Conservation (phyloP, 2,888 invertebrate genomes). For the Stenoptilia bipunctidactyla region DNA sequence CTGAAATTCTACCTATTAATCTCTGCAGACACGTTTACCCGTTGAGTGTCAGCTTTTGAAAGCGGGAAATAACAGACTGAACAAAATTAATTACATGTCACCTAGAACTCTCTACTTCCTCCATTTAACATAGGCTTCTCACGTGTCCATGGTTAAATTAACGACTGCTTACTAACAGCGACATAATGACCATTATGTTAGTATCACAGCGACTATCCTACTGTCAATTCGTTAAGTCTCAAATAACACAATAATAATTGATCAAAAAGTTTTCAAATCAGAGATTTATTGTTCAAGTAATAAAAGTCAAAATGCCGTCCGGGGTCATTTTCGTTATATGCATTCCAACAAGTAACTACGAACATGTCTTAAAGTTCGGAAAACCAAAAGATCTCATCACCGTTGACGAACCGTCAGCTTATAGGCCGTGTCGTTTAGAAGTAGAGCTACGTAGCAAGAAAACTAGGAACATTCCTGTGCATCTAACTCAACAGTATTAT, state of each 20-base stretch:
- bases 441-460: constrained; percentile 52
- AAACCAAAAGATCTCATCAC: constrained; percentile 41
- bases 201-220: not conserved
- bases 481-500: constrained; percentile 46
- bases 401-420: constrained; percentile 21
- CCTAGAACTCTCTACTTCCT: too few relatives aligned
- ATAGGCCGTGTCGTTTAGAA: constrained; percentile 38
- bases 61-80: too few relatives aligned
- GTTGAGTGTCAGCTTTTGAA: too few relatives aligned
- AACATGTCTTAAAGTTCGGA: constrained; percentile 71
- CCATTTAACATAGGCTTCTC: too few relatives aligned
- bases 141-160: not conserved
- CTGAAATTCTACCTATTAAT: too few relatives aligned
- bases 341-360: constrained; percentile 77
- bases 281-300: too few relatives aligned
- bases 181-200: not conserved
- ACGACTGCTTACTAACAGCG: not conserved
- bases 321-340: constrained; percentile 79
- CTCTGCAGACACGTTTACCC: too few relatives aligned
- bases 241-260: too few relatives aligned
- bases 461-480: constrained; percentile 46
- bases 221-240: too few relatives aligned
- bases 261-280: too few relatives aligned
- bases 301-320: constrained; percentile 47
- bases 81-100: too few relatives aligned